These are phyloP conservation scores for Drosophila mercatorum DNA, from an alignment of 2,888 invertebrate species.

Conservation along the genomic window DNA sequence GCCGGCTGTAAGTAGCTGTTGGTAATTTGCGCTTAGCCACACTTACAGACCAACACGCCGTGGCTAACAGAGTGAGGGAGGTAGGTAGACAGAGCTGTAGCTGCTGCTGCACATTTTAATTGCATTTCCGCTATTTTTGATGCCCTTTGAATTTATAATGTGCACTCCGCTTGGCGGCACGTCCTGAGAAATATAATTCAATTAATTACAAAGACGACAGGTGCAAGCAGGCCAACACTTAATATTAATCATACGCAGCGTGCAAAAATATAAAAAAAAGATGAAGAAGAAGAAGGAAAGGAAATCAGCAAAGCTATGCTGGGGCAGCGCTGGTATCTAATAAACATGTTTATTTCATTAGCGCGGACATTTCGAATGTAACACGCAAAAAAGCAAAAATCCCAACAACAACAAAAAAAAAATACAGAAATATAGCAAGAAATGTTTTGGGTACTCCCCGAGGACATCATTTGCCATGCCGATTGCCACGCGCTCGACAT, in stretches of 20 bases:
- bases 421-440: background rate
- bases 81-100: background rate
- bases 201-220: constrained; percentile 76
- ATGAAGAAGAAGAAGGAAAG: background rate
- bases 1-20: constrained; percentile 68
- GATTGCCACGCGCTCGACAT: constrained; percentile 74
- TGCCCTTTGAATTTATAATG: constrained; percentile 76
- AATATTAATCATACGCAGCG: constrained; percentile 74
- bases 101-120: constrained; percentile 68
- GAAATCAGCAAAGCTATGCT: constrained; percentile 20
- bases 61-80: background rate
- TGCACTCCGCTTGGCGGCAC: constrained; percentile 43
- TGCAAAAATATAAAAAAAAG: constrained; percentile 28
- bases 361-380: constrained; percentile 61
- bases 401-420: background rate
- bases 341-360: constrained; percentile 80
- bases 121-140: constrained; percentile 78
- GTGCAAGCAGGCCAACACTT: constrained; percentile 61
- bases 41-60: constrained; percentile 65
- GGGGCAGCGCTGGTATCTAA: constrained; percentile 67
- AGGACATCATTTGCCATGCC: constrained; percentile 72
- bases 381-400: constrained; percentile 8
- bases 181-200: constrained; percentile 75
- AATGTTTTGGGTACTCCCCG: constrained; percentile 53
- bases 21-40: constrained; percentile 77